Conservation (phyloP, 2,113 vertebrate genomes). For the Charina bottae region DNA sequence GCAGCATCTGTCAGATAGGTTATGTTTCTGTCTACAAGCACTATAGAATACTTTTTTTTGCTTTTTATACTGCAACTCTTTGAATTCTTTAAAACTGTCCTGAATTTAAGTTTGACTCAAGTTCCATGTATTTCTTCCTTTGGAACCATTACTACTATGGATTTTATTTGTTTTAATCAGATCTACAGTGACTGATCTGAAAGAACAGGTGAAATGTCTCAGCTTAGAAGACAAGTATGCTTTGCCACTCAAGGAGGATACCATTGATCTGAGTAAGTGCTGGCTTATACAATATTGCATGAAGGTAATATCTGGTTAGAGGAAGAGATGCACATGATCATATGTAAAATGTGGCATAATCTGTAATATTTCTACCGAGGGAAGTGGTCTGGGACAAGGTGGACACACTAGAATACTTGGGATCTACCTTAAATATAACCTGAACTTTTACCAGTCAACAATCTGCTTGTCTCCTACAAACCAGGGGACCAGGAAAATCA, state of each 20-base stretch:
- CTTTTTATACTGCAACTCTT: background rate
- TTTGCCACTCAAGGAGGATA: slow-evolving; percentile 11
- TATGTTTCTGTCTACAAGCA: background rate
- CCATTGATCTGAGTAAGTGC: slow-evolving; percentile 28
- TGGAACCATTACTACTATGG: background rate
- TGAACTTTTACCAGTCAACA: background rate
- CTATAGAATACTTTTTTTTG: background rate
- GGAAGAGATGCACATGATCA: background rate
- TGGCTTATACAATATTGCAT: background rate
- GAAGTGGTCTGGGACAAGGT: background rate
- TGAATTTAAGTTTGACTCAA: background rate
- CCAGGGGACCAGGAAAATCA: too few species aligned
- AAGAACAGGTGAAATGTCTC: slow-evolving; percentile 73
- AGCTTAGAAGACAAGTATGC: slow-evolving; percentile 51
- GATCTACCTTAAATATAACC: background rate
- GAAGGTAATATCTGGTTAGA: background rate
- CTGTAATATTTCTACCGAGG: background rate
- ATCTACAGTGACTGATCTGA: slow-evolving; percentile 72
- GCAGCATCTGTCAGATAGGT: background rate
- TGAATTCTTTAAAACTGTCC: background rate
- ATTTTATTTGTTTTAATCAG: slow-evolving; percentile 56
- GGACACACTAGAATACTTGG: background rate
- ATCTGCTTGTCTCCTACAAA: too few species aligned
- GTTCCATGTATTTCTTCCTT: background rate
- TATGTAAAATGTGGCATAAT: background rate